Evolutionary conservation across 1,140 invertebrate species (phyloP).

Genomic region (Eurytemora carolleeae): DNA sequence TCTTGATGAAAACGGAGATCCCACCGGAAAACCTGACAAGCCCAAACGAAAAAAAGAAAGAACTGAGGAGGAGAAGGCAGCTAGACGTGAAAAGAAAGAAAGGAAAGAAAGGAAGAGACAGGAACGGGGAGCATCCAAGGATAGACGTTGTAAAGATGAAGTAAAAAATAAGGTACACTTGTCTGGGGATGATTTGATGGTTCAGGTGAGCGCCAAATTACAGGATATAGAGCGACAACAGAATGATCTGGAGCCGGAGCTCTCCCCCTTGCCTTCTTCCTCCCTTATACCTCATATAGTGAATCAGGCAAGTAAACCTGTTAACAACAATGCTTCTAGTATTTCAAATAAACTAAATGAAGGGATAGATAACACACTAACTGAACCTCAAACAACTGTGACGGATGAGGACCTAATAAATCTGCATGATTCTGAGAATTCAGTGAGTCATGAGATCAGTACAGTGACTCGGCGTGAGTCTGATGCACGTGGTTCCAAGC

Average conservation of each 20-base stretch:
- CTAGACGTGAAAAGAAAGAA: not conserved
- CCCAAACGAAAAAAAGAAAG: not conserved
- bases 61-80: not conserved
- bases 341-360: too few species aligned
- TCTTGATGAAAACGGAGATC: not conserved
- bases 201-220: slow-evolving; percentile 2
- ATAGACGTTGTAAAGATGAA: not conserved
- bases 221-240: not conserved
- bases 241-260: not conserved
- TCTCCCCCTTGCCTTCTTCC: not conserved
- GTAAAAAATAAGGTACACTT: not conserved
- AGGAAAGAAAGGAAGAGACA: not conserved
- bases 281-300: not conserved
- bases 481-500: not conserved
- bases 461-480: not conserved
- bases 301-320: not conserved
- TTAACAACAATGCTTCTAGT: not conserved
- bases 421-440: not conserved
- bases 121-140: not conserved
- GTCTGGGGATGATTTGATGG: slow-evolving; percentile 1
- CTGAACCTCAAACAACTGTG: too few species aligned
- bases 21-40: not conserved
- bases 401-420: too few species aligned
- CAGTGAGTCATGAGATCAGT: not conserved
- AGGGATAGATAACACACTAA: not conserved